Conservation (phyloP, 2,888 invertebrate genomes). For the Chirona hameri region DNA sequence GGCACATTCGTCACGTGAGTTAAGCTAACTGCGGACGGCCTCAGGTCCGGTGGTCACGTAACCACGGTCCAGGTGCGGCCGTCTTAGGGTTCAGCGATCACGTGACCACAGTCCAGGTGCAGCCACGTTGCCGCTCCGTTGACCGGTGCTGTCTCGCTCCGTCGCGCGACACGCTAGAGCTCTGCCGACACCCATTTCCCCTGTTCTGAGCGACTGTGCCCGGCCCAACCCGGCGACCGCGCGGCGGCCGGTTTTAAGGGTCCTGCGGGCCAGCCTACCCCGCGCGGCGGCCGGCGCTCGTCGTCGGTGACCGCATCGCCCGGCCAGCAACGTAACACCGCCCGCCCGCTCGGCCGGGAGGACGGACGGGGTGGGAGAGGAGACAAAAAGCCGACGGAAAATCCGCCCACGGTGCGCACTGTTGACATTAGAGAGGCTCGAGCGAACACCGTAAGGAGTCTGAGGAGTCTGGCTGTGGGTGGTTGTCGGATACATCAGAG, state of each 20-base stretch:
- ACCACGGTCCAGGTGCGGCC: no score
- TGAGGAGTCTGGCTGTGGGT: neutral
- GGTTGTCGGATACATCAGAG: no score
- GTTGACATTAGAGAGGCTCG: neutral
- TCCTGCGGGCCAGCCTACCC: neutral
- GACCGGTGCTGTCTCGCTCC: no score
- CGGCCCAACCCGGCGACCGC: no score
- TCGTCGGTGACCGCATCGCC: neutral
- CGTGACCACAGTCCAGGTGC: no score
- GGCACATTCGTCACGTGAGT: no score
- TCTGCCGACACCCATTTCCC: neutral
- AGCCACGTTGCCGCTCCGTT: no score
- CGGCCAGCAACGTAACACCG: constrained; percentile 1
- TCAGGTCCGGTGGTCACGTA: no score
- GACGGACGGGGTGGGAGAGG: neutral
- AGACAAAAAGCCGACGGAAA: neutral
- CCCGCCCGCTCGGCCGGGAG: neutral
- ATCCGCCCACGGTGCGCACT: neutral
- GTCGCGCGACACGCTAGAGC: neutral
- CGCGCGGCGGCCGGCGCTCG: neutral
- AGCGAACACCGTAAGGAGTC: neutral
- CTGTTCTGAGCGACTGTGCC: neutral
- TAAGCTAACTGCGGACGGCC: no score
- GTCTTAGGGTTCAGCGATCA: no score
- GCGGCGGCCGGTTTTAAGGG: neutral